Evolutionary conservation across 53 echinoderm and acorn worm genomes (phyloP).

Genomic region (Mesocentrotus franciscanus): DNA sequence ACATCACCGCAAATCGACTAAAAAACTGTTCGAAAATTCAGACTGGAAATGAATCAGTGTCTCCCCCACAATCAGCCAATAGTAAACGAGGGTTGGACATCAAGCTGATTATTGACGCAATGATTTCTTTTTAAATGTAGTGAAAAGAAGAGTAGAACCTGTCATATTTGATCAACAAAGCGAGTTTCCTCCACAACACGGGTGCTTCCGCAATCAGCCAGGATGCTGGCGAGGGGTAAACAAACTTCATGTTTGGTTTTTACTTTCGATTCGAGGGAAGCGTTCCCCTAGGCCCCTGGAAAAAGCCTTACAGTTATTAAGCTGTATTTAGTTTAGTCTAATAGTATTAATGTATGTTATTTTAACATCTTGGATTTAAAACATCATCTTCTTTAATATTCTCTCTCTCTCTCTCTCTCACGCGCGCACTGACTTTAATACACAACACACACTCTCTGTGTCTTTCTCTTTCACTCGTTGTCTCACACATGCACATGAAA

Average conservation of each 20-base stretch:
- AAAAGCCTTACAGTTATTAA: background rate
- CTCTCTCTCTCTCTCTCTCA: background rate
- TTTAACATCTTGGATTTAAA: too few relatives aligned
- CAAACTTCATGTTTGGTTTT: background rate
- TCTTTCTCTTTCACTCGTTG: background rate
- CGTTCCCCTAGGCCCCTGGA: background rate
- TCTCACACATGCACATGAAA: background rate
- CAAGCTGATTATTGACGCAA: background rate
- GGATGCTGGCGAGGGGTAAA: background rate
- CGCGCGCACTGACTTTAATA: background rate
- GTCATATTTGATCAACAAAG: slow-evolving; percentile 29
- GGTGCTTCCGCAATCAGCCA: slow-evolving; percentile 8
- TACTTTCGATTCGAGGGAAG: background rate
- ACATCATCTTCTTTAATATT: background rate
- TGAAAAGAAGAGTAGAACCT: background rate
- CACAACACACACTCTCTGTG: background rate
- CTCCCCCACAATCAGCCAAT: background rate
- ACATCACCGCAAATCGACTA: background rate
- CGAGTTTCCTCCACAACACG: slow-evolving; percentile 28
- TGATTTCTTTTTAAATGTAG: slow-evolving; percentile 1
- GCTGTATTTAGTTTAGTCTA: too few relatives aligned
- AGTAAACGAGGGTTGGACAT: background rate
- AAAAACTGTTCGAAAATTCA: background rate
- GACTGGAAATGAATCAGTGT: slow-evolving; percentile 24
- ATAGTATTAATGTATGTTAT: too few relatives aligned